Base-by-base conservation (phyloP, 64 coral and sea anemone genomes). In the Orbicella faveolata region DNA sequence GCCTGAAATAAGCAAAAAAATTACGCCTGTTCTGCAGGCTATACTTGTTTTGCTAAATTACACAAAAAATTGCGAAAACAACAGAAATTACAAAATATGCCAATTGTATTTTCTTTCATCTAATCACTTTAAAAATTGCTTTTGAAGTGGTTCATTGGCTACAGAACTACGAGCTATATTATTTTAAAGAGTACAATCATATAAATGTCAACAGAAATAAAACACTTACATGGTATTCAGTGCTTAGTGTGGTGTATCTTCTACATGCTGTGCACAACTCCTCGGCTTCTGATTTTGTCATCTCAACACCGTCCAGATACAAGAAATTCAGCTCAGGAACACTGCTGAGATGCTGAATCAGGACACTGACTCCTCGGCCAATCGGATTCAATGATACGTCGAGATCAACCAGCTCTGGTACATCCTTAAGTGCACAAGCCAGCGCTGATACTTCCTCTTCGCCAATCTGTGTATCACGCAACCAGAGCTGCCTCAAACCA, bases 171-270 rank as follows among this genome's bases (percentile, higher is more conserved):
- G 2, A 41, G 39, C 4, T 41, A 41, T 41, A 4, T 41, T 41
- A 41, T 41, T 41, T 41, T 41, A 41, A 41, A 41, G 4, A 41
- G 4, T 2, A 4, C 2, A 4, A 41, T 10, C 30, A 30, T 30
- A 30, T 30, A 30, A 30, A 30, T 30, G 30, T 30, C 30, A 30
- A 30, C 30, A 30, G 30, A 9, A 8, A 57, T 14, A 48, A 77
- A 21, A 19, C 36, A 48, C 75, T 77, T 77, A 77, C 75, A 77
- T 48, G 36, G 37, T 77, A 77, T 52, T 77, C 39, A n/a, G 66
- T 77, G 15, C 7, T 0, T 13, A 41, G 7, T 6, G 0, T 7
- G 17, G 18, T 39, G 37, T 23, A 3, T 7, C 15, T 77, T 48
- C 20, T 36, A 7, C 34, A 0, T 44, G 37, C 35, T 77, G 75